Conservation (phyloP, 2,888 invertebrate genomes). For the Phrixothrix hirtus region DNA sequence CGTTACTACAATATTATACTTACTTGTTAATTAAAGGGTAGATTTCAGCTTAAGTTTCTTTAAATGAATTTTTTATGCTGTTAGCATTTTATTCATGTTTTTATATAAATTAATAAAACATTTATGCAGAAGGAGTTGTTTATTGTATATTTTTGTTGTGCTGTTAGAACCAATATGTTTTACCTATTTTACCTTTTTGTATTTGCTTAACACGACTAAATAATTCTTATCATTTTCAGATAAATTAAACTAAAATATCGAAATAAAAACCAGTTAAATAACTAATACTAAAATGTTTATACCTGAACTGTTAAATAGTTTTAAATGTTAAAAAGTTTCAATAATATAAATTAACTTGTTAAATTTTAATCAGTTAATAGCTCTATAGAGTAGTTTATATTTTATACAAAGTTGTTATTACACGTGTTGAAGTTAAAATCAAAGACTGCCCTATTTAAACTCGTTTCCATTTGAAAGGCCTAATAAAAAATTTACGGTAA, state of each 20-base stretch:
- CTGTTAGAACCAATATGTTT: conserved; percentile 35
- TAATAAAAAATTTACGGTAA: conserved; percentile 22
- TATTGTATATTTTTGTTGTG: conserved; percentile 42
- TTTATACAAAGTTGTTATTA: conserved; percentile 24
- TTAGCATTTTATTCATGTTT: conserved; percentile 41
- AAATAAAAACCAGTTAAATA: conserved; percentile 1
- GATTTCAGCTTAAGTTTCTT: conserved; percentile 31
- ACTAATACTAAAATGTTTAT: conserved; percentile 11
- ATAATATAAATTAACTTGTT: conserved; percentile 23
- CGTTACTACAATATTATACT: conserved; percentile 6
- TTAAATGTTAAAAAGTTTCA: conserved; percentile 18
- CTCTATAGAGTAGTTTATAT: conserved; percentile 22
- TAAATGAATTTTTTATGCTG: conserved; percentile 47
- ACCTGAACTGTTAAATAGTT: conserved; percentile 21
- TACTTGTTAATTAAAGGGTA: conserved; percentile 11
- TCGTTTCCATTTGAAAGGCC: conserved; percentile 9
- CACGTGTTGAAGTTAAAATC: conserved; percentile 19
- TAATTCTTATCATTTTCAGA: conserved; percentile 15
- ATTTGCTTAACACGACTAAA: background rate
- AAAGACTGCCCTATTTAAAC: conserved; percentile 5
- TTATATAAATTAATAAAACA: conserved; percentile 43
- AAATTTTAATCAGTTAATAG: conserved; percentile 15
- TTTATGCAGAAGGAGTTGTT: conserved; percentile 37
- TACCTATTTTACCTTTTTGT: background rate
- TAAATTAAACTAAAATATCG: conserved; percentile 9